Conservation (phyloP, 2,113 vertebrate genomes). For the Pyxicephalus adspersus region DNA sequence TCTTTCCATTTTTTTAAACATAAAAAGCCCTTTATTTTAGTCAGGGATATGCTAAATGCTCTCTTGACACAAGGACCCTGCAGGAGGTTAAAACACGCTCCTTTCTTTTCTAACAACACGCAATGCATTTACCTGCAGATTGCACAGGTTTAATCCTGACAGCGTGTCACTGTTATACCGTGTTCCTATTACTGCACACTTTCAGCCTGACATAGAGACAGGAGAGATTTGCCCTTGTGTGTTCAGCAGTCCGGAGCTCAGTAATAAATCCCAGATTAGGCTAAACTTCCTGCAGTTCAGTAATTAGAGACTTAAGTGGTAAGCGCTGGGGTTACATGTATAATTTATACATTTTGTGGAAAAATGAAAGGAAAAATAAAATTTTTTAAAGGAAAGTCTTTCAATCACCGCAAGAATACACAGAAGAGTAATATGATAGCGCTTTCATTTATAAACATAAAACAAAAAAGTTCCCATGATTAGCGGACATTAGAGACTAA, state of each 20-base stretch:
- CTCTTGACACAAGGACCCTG: slow-evolving; percentile 19
- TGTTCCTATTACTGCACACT: slow-evolving; percentile 42
- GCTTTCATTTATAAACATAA: slow-evolving; percentile 31
- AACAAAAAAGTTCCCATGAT: slow-evolving; percentile 44
- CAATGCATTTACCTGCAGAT: slow-evolving; percentile 51
- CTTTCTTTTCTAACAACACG: slow-evolving; percentile 47
- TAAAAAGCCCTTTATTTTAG: slow-evolving; percentile 25
- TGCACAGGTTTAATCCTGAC: neutral
- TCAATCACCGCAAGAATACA: slow-evolving; percentile 53
- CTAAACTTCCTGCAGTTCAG: slow-evolving; percentile 39
- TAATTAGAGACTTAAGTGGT: slow-evolving; percentile 51
- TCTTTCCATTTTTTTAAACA: slow-evolving; percentile 30
- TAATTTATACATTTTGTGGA: slow-evolving; percentile 44
- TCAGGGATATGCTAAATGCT: slow-evolving; percentile 14
- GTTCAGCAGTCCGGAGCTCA: slow-evolving; percentile 30
- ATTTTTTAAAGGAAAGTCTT: slow-evolving; percentile 40
- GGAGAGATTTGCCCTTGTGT: slow-evolving; percentile 28
- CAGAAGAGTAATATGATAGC: slow-evolving; percentile 2
- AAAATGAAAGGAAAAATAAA: slow-evolving; percentile 55
- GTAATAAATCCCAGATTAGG: slow-evolving; percentile 35
- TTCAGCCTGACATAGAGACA: slow-evolving; percentile 53
- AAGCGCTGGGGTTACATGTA: slow-evolving; percentile 21
- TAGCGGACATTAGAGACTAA: slow-evolving; percentile 55
- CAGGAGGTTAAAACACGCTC: slow-evolving; percentile 19
- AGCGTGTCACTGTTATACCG: slow-evolving; percentile 55